Evolutionary conservation across 2,888 invertebrate genomes (phyloP).

Genomic region (Archips crataeganus): DNA sequence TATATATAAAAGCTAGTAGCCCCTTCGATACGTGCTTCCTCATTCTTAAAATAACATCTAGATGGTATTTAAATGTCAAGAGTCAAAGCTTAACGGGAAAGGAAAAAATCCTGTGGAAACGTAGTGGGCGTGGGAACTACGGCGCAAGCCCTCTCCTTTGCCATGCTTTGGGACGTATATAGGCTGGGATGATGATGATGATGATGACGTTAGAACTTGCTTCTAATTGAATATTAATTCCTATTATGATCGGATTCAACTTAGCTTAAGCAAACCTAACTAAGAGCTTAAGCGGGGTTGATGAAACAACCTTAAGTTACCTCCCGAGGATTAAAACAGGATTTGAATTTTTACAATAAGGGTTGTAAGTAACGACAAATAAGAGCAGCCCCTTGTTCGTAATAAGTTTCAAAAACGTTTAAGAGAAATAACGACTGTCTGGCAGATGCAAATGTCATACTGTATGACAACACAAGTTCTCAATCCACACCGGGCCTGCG

Average conservation of each 20-base stretch:
- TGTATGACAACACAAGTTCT: too few species aligned
- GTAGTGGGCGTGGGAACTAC: background rate
- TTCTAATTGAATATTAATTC: background rate
- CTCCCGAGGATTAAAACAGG: background rate
- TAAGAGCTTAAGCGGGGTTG: background rate
- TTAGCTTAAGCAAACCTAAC: background rate
- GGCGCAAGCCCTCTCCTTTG: too few species aligned
- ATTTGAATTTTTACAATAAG: background rate
- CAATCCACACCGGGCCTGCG: too few species aligned
- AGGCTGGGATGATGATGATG: too few species aligned
- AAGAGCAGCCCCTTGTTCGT: too few species aligned
- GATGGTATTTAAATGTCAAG: slow-evolving; percentile 11
- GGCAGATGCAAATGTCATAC: too few species aligned
- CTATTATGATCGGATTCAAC: background rate
- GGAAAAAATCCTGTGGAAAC: background rate
- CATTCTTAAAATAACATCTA: slow-evolving; percentile 10
- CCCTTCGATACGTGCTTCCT: slow-evolving; percentile 8
- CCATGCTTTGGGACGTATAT: too few species aligned
- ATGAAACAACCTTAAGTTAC: slow-evolving; percentile 13
- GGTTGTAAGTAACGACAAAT: too few species aligned
- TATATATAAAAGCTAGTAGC: background rate
- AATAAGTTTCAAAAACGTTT: too few species aligned
- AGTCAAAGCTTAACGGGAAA: background rate
- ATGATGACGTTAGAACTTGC: background rate
- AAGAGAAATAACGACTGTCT: too few species aligned